Evolutionary conservation across 2,888 invertebrate species (phyloP).

Genomic region (Phalera bucephala): DNA sequence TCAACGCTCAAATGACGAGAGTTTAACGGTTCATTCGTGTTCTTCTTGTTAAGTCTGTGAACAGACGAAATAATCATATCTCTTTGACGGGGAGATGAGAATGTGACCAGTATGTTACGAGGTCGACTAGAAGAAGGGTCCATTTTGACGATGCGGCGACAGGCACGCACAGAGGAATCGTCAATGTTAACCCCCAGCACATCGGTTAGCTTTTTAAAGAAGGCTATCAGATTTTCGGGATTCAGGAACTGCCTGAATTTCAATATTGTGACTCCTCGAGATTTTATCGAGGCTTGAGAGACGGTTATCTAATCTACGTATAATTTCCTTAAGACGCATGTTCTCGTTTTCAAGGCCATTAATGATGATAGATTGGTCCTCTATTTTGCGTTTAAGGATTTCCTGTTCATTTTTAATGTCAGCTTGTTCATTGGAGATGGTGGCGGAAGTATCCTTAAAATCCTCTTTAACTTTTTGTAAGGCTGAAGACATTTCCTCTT

Average conservation of each 20-base stretch:
- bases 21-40: background rate
- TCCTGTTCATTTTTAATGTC: background rate
- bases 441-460: background rate
- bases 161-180: background rate
- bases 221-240: background rate
- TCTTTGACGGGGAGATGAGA: background rate
- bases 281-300: slow-evolving; percentile 3
- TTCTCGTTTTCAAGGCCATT: background rate
- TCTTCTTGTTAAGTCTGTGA: background rate
- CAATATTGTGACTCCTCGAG: slow-evolving; percentile 6
- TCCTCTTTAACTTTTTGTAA: background rate
- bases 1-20: background rate
- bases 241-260: slow-evolving; percentile 7
- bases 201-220: background rate
- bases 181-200: background rate
- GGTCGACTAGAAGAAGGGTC: background rate
- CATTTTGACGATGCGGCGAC: background rate
- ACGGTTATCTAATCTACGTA: background rate
- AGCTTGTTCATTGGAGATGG: background rate
- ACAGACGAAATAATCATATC: background rate
- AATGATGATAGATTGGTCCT: background rate
- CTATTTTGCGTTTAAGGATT: background rate
- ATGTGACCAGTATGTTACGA: background rate
- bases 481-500: background rate
- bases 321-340: background rate